Evolutionary conservation across 2,888 invertebrate species (phyloP).

Genomic region (Leptogaster cylindrica): DNA sequence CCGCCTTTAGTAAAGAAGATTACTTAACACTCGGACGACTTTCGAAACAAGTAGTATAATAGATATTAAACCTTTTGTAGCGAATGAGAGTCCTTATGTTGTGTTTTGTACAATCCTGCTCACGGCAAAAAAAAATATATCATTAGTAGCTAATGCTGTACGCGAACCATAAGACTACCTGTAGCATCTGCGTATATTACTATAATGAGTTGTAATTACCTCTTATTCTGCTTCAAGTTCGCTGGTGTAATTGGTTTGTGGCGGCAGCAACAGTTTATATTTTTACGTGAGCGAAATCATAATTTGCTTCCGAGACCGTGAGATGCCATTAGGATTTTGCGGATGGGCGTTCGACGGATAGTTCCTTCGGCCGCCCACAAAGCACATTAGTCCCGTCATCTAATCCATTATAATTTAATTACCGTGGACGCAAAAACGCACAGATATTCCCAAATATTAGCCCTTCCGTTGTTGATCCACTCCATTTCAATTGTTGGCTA

Average conservation of each 20-base stretch:
- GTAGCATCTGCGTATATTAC: no score
- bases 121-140: no score
- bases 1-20: no score
- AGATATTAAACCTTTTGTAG: no score
- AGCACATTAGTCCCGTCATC: conserved; percentile 12
- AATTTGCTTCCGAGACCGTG: not conserved
- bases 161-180: no score
- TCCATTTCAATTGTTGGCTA: conserved; percentile 10
- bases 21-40: no score
- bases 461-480: no score
- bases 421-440: conserved; percentile 6
- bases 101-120: no score
- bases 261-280: conserved; percentile 1
- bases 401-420: conserved; percentile 35
- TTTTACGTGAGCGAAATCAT: conserved; percentile 28
- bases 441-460: conserved; percentile 9
- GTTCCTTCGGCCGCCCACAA: not conserved
- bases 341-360: not conserved
- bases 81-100: no score
- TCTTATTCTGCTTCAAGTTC: not conserved
- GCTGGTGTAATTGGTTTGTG: conserved; percentile 1
- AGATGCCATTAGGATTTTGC: conserved; percentile 19
- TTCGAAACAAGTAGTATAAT: no score
- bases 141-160: no score
- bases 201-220: conserved; percentile 22